Evolutionary conservation across 2,888 invertebrate species (phyloP), one percentile per base, ranked within the genome.

Genomic region (Liposcelis brunnea): DNA sequence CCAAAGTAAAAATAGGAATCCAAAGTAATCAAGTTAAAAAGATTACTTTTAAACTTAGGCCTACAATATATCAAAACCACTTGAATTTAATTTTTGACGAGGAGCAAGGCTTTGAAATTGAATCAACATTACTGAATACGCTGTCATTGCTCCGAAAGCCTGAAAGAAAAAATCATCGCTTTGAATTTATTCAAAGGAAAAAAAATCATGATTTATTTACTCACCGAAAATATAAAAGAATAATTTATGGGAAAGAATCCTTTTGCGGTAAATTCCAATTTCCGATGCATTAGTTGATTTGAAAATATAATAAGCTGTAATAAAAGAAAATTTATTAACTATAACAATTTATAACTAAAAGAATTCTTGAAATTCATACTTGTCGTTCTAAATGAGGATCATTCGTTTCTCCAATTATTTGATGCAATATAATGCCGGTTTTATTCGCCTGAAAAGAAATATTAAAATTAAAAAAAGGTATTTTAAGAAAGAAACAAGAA

Each of bases 301-400:
- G 51, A 48, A 26, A 54, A 53, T 36, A 50, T 50, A 47, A 52
- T 52, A 21, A 54, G 26, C 54, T 54, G 46, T n/a, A n/a, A n/a
- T n/a, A n/a, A n/a, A n/a, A n/a, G n/a, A n/a, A n/a, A n/a, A n/a
- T n/a, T n/a, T n/a, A n/a, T n/a, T n/a, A n/a, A n/a, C n/a, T n/a
- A n/a, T n/a, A n/a, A n/a, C n/a, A n/a, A n/a, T n/a, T n/a, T n/a
- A n/a, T n/a, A n/a, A n/a, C n/a, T n/a, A n/a, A n/a, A n/a, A n/a
- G n/a, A n/a, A n/a, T n/a, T n/a, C n/a, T n/a, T n/a, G n/a, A n/a
- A n/a, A n/a, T n/a, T n/a, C n/a, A n/a, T 26, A 26, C 26, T 8
- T 26, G 26, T 4, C 26, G 26, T 26, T 26, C 26, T 8, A 26
- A 6, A 4, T 6, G 5, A 4, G 4, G 4, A 26, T 26, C 26